Base-by-base conservation (phyloP, 1,140 invertebrate genomes). In the Centruroides vittatus region DNA sequence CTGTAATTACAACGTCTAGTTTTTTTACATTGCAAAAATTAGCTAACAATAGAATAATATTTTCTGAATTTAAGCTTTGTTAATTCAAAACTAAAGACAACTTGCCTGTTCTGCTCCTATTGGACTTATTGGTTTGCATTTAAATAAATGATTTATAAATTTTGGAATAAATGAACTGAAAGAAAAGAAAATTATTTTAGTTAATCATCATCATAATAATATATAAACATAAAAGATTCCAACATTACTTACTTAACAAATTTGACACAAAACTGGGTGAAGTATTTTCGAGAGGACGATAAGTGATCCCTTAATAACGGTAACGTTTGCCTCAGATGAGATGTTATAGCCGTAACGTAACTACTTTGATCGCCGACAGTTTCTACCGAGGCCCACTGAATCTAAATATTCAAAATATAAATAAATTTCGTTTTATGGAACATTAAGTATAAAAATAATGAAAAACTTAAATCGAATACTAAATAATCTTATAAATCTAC, bases 241-340 rank as follows among this genome's bases (percentile, higher is more conserved):
- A 61, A 60, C 74, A 41, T 41, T 41, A 41, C 41, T 41, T 77
- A 86, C 81, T 81, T 84, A 1, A 88, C 91, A 78, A 98, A 96
- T 72, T 94, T 90, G 10, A 95, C 84, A 73, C 94, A 98, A 70
- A 99, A 92, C 73, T 98, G 91, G 0, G 94, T 98, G 73, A 98
- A 99, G 74, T 98, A 98, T 78, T 98, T 99, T 48, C 94, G 78
- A 1, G 93, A 94, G 13, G 89, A 89, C 2, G 89, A 82, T n/a
- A 99, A 77, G 71, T 92, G 88, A 70, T 98, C 92, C 61, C 96
- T 74, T 10, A 99, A 83, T 7, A 86, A 77, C 0, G 95, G 95
- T 55, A 99, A 83, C 0, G 87, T 86, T 68, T 86, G 84, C 71
- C 90, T 86, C 5, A 98, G 79, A 72, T 97, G 89, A 61, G 82